Percentiles rank a stretch among this genome's conserved stretches.
These are phyloP conservation scores for Charaxes varanes DNA, from an alignment of 1,140 invertebrate genomes.

Conservation along the genomic window DNA sequence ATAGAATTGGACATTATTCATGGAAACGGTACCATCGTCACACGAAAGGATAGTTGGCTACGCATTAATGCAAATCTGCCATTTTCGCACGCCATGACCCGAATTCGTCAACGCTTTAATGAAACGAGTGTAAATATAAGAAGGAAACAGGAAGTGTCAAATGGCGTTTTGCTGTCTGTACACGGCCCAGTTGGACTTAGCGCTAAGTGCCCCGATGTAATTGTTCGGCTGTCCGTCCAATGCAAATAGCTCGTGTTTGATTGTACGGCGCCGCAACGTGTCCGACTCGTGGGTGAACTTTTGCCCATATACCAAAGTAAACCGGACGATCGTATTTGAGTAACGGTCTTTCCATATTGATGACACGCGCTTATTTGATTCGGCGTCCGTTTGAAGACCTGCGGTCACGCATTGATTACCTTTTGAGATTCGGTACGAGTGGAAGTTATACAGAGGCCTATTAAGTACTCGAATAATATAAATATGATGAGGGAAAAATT, in stretches of 20 bases:
- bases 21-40: no score
- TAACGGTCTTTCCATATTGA: conserved; percentile 36
- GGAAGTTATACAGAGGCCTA: no score
- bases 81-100: conserved; percentile 39
- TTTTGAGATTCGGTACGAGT: not conserved
- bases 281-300: conserved; percentile 18
- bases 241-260: conserved; percentile 64
- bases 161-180: conserved; percentile 65
- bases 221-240: conserved; percentile 54
- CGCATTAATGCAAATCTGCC: conserved; percentile 22
- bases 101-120: conserved; percentile 42
- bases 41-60: conserved; percentile 2
- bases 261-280: conserved; percentile 30
- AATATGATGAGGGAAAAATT: no score
- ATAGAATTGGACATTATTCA: no score
- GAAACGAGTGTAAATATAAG: conserved; percentile 43
- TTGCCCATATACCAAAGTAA: conserved; percentile 27
- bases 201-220: conserved; percentile 66
- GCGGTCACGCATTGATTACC: not conserved
- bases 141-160: conserved; percentile 69
- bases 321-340: conserved; percentile 31
- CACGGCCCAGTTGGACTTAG: conserved; percentile 53
- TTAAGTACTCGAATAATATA: no score
- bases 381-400: conserved; percentile 3
- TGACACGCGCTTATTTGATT: conserved; percentile 20